Percentiles rank a stretch among this genome's conserved stretches.
Evolutionary conservation across 2,797 vertebrate genomes (phyloP).

Genomic region (Pelobates cultripes): DNA sequence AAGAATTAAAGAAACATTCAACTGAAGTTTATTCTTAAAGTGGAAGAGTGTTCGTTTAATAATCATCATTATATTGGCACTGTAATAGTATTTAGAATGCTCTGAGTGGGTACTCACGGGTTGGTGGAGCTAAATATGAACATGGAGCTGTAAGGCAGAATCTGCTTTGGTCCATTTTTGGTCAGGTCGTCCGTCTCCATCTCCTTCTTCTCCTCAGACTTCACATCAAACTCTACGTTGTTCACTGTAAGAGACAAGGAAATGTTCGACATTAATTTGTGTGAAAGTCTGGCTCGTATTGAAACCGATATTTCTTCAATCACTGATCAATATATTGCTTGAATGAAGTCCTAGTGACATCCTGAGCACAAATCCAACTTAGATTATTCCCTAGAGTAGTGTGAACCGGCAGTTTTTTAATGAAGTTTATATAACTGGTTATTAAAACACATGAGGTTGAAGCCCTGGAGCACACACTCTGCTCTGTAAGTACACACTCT

Average conservation of each 20-base stretch:
- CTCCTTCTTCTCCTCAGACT: slow-evolving; percentile 89
- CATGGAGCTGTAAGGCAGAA: slow-evolving; percentile 95
- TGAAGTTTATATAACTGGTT: too few relatives aligned
- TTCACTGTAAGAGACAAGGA: slow-evolving; percentile 76
- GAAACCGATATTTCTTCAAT: neutral
- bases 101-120: slow-evolving; percentile 80
- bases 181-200: slow-evolving; percentile 72
- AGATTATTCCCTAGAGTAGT: too few relatives aligned
- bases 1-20: too few relatives aligned
- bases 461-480: too few relatives aligned
- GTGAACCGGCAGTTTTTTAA: too few relatives aligned
- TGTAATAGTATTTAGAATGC: too few relatives aligned
- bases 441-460: too few relatives aligned
- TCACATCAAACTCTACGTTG: slow-evolving; percentile 84
- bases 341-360: neutral
- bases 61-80: too few relatives aligned
- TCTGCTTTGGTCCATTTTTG: slow-evolving; percentile 80
- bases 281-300: too few relatives aligned
- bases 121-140: slow-evolving; percentile 91
- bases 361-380: too few relatives aligned
- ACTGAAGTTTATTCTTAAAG: too few relatives aligned
- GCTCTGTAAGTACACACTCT: neutral
- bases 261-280: neutral
- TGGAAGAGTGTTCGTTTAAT: too few relatives aligned
- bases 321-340: neutral